These are phyloP conservation scores for Lycocerus yunnanus DNA, from an alignment of 2,888 invertebrate genomes.

Conservation along the genomic window DNA sequence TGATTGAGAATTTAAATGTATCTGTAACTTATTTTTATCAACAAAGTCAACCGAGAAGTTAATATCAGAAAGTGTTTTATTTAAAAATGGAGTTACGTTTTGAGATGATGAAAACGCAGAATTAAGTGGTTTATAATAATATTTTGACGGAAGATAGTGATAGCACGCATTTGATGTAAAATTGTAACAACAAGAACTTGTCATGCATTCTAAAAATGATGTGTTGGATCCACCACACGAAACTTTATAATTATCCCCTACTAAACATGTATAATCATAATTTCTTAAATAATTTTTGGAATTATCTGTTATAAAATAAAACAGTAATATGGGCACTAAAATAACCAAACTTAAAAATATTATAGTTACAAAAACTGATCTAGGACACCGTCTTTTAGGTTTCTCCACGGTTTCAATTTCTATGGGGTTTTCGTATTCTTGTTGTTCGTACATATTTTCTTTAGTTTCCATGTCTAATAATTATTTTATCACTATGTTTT, in stretches of 20 bases:
- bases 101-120: neutral
- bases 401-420: neutral
- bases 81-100: conserved; percentile 6
- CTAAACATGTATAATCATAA: neutral
- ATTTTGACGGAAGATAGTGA: conserved; percentile 50
- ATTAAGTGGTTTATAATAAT: conserved; percentile 39
- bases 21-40: conserved; percentile 33
- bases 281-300: neutral
- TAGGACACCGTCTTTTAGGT: neutral
- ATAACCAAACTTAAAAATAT: neutral
- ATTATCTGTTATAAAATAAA: neutral
- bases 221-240: conserved; percentile 46
- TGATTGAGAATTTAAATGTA: conserved; percentile 34
- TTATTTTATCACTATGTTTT: neutral
- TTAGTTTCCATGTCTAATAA: neutral
- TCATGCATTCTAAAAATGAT: conserved; percentile 36
- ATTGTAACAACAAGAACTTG: conserved; percentile 48
- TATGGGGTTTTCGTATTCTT: neutral
- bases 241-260: conserved; percentile 38
- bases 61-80: conserved; percentile 29
- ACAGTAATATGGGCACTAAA: neutral
- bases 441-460: neutral
- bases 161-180: conserved; percentile 42
- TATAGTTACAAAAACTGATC: neutral
- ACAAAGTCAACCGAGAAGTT: conserved; percentile 38